phyloP scores from a whole-genome alignment of 2,888 invertebrate species.

The Drosophila paramelanica region DNA sequence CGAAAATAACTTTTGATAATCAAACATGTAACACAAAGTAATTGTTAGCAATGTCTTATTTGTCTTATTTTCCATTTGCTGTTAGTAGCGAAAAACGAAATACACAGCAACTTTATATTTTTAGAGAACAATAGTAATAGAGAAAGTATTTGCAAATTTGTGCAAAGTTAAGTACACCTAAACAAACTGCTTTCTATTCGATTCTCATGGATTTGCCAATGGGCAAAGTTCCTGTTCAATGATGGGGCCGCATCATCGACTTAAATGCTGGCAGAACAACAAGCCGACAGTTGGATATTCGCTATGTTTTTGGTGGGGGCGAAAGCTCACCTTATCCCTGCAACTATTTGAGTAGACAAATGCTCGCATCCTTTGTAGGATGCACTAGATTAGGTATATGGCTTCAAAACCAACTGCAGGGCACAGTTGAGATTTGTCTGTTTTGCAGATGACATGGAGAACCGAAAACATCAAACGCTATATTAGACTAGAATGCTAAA shows the following conservation, averaged over 20 bases:
- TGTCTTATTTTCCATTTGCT: too few species aligned
- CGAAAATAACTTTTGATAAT: too few species aligned
- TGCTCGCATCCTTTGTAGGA: slow-evolving; percentile 19
- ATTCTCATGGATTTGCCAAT: background rate
- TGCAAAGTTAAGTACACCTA: background rate
- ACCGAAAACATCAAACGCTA: slow-evolving; percentile 47
- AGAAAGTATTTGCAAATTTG: slow-evolving; percentile 8
- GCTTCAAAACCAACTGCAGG: slow-evolving; percentile 24
- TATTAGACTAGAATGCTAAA: slow-evolving; percentile 21
- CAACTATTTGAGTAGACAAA: background rate
- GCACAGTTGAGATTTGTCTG: slow-evolving; percentile 15
- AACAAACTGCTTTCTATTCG: slow-evolving; percentile 2
- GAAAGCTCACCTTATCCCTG: slow-evolving; percentile 6
- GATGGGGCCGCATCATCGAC: slow-evolving; percentile 3
- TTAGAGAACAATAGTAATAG: background rate
- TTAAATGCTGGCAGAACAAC: slow-evolving; percentile 13
- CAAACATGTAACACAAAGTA: too few species aligned
- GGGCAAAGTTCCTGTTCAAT: slow-evolving; percentile 2
- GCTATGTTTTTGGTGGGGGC: background rate
- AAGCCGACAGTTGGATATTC: background rate
- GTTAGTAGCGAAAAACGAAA: too few species aligned
- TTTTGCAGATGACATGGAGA: slow-evolving; percentile 27
- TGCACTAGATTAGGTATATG: slow-evolving; percentile 42
- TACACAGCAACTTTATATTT: slow-evolving; percentile 5
- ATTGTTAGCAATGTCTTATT: too few species aligned